Conservation (phyloP, 2,113 vertebrate genomes). For the Cochlearius cochlearius region DNA sequence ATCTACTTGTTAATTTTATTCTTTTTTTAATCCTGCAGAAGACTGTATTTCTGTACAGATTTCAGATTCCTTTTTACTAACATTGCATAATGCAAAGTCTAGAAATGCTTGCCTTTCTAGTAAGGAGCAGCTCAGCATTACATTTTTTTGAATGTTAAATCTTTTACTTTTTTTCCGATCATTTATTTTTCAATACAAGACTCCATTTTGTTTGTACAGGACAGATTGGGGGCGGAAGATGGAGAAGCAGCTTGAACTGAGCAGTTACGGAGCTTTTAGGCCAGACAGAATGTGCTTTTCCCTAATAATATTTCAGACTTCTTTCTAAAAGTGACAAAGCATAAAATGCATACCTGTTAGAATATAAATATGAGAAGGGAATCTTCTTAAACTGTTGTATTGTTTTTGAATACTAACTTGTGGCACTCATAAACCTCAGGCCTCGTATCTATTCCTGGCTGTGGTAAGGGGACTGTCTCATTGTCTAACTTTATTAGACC, state of each 20-base stretch:
- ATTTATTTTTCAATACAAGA: background rate
- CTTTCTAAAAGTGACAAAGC: background rate
- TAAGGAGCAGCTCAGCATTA: background rate
- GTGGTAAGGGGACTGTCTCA: background rate
- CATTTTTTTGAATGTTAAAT: background rate
- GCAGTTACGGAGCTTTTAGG: background rate
- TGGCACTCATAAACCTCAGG: background rate
- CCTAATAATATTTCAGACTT: accelerated
- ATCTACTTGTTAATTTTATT: background rate
- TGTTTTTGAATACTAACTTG: background rate
- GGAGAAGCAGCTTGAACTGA: background rate
- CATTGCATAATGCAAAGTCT: background rate
- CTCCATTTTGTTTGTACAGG: background rate
- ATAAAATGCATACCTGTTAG: background rate
- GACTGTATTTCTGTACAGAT: background rate
- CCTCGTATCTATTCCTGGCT: background rate
- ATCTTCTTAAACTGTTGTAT: background rate
- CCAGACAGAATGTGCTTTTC: background rate
- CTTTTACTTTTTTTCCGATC: background rate
- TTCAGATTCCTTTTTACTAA: background rate
- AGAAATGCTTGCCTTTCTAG: background rate
- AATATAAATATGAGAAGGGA: background rate
- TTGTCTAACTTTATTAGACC: background rate
- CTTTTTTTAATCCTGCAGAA: background rate
- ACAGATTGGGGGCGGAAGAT: accelerated